These are phyloP conservation scores for Escarpia spicata DNA, from an alignment of 2,888 invertebrate genomes.

Conservation along the genomic window DNA sequence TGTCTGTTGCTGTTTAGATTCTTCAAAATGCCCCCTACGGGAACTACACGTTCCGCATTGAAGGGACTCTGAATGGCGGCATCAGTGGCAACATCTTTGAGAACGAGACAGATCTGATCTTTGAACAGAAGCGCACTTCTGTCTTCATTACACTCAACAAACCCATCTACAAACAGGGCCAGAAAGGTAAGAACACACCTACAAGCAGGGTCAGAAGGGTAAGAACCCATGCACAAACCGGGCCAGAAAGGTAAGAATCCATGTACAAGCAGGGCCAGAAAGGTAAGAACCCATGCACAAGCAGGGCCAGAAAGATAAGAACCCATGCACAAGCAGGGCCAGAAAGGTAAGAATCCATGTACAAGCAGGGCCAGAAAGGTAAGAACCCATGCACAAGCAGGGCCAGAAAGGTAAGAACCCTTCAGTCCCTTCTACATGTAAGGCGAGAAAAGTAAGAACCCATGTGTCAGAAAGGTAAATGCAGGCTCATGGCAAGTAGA, in stretches of 20 bases:
- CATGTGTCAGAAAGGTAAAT: no score
- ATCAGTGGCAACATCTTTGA: slow-evolving; percentile 87
- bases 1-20: slow-evolving; percentile 69
- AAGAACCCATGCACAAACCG: no score
- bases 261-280: slow-evolving; percentile 90
- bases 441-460: slow-evolving; percentile 66
- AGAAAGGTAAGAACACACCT: slow-evolving; percentile 69
- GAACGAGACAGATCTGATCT: slow-evolving; percentile 85
- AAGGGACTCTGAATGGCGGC: slow-evolving; percentile 78
- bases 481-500: no score
- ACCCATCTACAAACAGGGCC: slow-evolving; percentile 92
- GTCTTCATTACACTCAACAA: slow-evolving; percentile 95
- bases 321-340: no score
- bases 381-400: no score
- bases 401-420: no score
- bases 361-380: no score
- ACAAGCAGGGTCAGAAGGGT: no score
- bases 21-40: slow-evolving; percentile 86
- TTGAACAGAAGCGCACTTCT: slow-evolving; percentile 91
- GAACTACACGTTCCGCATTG: slow-evolving; percentile 83
- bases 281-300: slow-evolving; percentile 69
- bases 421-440: no score
- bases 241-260: slow-evolving; percentile 70
- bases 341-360: no score
- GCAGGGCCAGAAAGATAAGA: no score